Evolutionary conservation across 2,113 vertebrate genomes (phyloP), one percentile per base, ranked within the genome.

Genomic region (Colius striatus): DNA sequence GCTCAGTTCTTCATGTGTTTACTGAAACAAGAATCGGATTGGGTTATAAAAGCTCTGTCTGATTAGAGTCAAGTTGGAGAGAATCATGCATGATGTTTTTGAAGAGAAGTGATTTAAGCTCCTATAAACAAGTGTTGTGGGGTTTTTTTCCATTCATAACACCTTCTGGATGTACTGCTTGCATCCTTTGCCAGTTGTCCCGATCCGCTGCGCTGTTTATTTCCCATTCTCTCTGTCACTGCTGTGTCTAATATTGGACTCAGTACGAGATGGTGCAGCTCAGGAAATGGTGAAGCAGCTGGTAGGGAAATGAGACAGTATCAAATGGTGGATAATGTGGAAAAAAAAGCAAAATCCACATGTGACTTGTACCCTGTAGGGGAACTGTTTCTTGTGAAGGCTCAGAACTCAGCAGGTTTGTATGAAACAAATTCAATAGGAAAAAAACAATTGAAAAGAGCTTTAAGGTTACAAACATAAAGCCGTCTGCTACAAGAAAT

Each of bases 241-340:
- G 34, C 93, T 90, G 67, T 89, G 89, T 87, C 86, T 94, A 75
- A 76, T 91, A 93, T 54, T 73, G 6, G 74, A 15, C 84, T 43
- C 58, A 58, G 63, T 92, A 63, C 51, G 54, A 96, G 86, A 68
- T 61, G 58, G 17, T 91, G 30, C 71, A 84, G 72, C 77, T 96
- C 89, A 51, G 62, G 96, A 97, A 86, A 76, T 61, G 51, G 75
- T 78, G 71, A 93, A 66, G 79, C 58, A 95, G 76, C 91, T 95
- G 91, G 89, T 47, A 94, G 94, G 89, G 80, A 81, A 89, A 92
- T 75, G 93, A 96, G 94, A 84, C 80, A 54, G 66, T 32, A 48
- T 78, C 54, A 19, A 94, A 84, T 47, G 55, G 58, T 65, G 71
- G 76, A 78, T 84, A 89, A 83, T 38, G 70, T 20, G 73, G 67